Evolutionary conservation across 2,113 vertebrate species (phyloP), one percentile per base, ranked within the genome.

Genomic region (Spermophilus dauricus): DNA sequence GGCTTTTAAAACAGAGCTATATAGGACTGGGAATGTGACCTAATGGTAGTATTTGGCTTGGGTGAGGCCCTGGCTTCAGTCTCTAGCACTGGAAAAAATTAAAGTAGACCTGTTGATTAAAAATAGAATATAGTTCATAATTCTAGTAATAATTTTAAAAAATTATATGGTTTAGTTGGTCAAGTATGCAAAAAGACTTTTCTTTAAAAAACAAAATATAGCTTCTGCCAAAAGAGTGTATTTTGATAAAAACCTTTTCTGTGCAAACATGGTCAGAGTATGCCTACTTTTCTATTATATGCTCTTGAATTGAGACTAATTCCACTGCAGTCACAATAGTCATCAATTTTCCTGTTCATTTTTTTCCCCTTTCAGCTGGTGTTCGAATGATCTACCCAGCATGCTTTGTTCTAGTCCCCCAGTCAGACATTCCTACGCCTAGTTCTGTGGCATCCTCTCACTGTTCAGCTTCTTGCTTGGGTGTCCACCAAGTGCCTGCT

Each of bases 371-470:
- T 97, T 32, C 95, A 99, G 99, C 99, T 97, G 99, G 99, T 24
- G 99, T 99, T 87, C 98, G 99, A 97, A 99, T 99, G 99, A 99
- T 99, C 75, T 99, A 99, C 97, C 99, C 99, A 45, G 99, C 99
- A 4, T 99, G 99, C 98, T 99, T 99, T 95, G 99, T 99, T 97
- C 98, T 99, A 96, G 99, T 99, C 88, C 99, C 99, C 98, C 99
- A 99, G 98, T 99, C 99, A 96, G 99, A 99, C 98, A 99, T 99
- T 99, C 99, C 99, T 76, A 97, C 98, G 92, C 98, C 99, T 97
- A 99, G 98, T 97, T 98, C 99, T 93, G 98, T 98, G 97, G 99
- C 99, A 98, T 98, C 99, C 91, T 99, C 99, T 97, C 99, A 99
- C 98, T 99, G 99, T 98, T 99, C 99, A 96, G 97, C 99, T 97